Base-by-base conservation (phyloP, 2,888 invertebrate genomes). In the Melipona beecheii region DNA sequence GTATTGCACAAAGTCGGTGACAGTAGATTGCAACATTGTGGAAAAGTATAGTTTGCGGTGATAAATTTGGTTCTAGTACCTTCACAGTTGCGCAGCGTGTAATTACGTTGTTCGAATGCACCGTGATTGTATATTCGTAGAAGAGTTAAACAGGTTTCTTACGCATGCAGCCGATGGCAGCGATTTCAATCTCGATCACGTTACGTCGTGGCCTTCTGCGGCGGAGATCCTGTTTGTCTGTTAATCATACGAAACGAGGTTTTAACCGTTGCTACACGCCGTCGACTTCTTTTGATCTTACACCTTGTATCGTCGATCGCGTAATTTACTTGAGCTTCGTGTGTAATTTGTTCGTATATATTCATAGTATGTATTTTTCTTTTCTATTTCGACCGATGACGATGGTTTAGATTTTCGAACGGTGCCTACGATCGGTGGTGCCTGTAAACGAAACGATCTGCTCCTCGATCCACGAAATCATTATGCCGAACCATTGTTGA, bases 401-500 rank as follows among this genome's bases (percentile, higher is more conserved):
- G 49, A 69, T 31, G 21, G 52, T 21, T 2, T 83, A 93, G 92
- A 93, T 86, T 92, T 92, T 87, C 91, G 92, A 91, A 92, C 91
- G 87, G 91, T 89, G 81, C 91, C 91, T 70, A 86, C 90, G 76
- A 83, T 88, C 77, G 90, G 91, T 75, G 85, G 92, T 78, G 83
- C 83, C 75, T 89, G 89, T 86, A 92, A 92, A 87, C 89, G 93
- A 90, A 92, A 88, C 81, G 92, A 93, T 76, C 84, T 91, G 71
- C 81, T 90, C 80, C 90, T 92, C 74, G 93, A 93, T 75, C 91
- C 93, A 62, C 90, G 89, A 68, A 89, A 91, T 21, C 92, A 92
- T 82, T 93, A 91, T 87, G 80, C 89, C 87, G 95, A 92, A 60
- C 78, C 89, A 21, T 66, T 79, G 65, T 65, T 85, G 66, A 72